phyloP scores from a whole-genome alignment of 2,113 vertebrate genomes.

The Coregonus clupeaformis region DNA sequence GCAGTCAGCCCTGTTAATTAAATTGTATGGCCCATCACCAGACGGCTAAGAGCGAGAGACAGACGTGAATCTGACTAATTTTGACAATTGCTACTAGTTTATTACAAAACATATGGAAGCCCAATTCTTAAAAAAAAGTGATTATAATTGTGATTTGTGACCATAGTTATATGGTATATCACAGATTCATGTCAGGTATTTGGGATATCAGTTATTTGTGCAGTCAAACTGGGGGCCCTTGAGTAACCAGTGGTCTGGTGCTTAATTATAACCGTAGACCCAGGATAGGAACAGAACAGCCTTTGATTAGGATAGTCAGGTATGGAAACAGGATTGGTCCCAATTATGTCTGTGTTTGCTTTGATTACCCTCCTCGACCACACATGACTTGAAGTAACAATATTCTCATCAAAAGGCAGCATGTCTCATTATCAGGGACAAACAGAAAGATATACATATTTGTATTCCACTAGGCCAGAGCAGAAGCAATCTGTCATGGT shows the following conservation, averaged over 20 bases:
- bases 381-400: constrained; percentile 15
- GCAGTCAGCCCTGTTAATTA: constrained; percentile 38
- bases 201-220: neutral
- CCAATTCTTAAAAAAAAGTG: neutral
- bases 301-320: neutral
- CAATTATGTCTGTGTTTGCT: constrained; percentile 11
- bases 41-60: constrained; percentile 6
- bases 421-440: constrained; percentile 30
- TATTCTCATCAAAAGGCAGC: neutral
- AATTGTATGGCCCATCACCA: constrained; percentile 26
- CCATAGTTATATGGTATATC: neutral
- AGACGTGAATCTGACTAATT: constrained; percentile 29
- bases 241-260: neutral
- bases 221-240: neutral
- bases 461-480: constrained; percentile 26
- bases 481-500: constrained; percentile 54
- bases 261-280: neutral
- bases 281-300: no score
- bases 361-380: constrained; percentile 14
- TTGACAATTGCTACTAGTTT: constrained; percentile 6
- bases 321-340: neutral
- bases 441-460: constrained; percentile 29
- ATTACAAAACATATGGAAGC: neutral
- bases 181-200: neutral
- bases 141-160: no score